A percentile compares a stretch with the other conserved stretches of the same genome.
phyloP scores from a whole-genome alignment of 2,888 invertebrate species.

The Phaonia tiefii region DNA sequence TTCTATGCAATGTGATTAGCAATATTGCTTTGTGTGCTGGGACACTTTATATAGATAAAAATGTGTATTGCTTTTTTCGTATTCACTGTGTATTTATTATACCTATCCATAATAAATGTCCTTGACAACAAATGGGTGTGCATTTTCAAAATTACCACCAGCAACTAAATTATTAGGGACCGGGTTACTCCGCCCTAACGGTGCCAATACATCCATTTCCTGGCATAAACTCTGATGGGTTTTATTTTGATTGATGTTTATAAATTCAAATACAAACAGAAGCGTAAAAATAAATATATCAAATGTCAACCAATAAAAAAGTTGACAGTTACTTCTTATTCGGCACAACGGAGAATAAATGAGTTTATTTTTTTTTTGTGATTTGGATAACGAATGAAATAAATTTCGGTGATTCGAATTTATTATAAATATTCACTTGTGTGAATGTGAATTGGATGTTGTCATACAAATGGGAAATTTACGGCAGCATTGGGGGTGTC shows the following conservation, averaged over 20 bases:
- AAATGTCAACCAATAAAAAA: constrained; percentile 54
- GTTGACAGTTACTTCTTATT: constrained; percentile 40
- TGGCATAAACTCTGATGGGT: constrained; percentile 18
- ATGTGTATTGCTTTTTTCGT: too few relatives aligned
- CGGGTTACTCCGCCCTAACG: background rate
- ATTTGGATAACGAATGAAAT: constrained; percentile 30
- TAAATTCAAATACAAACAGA: constrained; percentile 39
- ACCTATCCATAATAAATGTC: background rate
- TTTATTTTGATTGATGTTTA: constrained; percentile 52
- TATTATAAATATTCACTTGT: constrained; percentile 21
- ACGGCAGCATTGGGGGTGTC: constrained; percentile 18
- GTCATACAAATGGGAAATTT: constrained; percentile 13
- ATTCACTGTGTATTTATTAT: background rate
- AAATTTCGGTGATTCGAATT: constrained; percentile 26
- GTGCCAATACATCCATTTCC: background rate
- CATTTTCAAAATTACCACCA: constrained; percentile 23
- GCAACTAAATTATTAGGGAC: constrained; percentile 11
- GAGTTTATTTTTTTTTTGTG: background rate
- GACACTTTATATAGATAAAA: too few relatives aligned
- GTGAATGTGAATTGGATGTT: background rate
- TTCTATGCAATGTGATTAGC: too few relatives aligned
- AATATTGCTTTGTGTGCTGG: too few relatives aligned
- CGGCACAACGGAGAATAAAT: background rate
- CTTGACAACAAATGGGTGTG: constrained; percentile 31
- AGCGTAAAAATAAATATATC: constrained; percentile 38